Percentiles rank a stretch among this genome's conserved stretches.
phyloP scores from a whole-genome alignment of 2,888 invertebrate species.

The Pecten maximus region DNA sequence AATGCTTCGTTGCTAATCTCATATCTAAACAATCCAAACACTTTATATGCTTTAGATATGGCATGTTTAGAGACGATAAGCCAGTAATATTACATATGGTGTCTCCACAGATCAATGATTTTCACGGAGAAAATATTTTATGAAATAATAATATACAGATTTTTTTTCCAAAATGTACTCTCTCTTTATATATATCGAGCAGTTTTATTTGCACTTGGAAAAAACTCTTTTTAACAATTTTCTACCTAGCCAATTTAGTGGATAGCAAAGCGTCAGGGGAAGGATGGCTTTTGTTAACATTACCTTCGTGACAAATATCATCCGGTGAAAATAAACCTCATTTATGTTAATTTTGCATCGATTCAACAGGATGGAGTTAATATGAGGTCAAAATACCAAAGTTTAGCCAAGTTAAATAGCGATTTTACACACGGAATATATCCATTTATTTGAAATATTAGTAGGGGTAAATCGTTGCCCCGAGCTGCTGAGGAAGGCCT shows the following conservation, averaged over 20 bases:
- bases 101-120: no score
- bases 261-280: not conserved
- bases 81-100: no score
- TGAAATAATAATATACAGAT: no score
- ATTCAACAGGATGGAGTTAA: slow-evolving; percentile 31
- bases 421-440: slow-evolving; percentile 38
- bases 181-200: no score
- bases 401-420: slow-evolving; percentile 43
- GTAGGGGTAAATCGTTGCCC: not conserved
- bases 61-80: not conserved
- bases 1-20: not conserved
- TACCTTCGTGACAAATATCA: slow-evolving; percentile 14
- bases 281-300: not conserved
- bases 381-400: slow-evolving; percentile 40
- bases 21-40: not conserved
- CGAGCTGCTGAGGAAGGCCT: not conserved
- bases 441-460: slow-evolving; percentile 41
- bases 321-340: not conserved
- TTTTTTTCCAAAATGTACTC: no score
- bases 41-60: not conserved
- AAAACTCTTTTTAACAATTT: no score
- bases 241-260: not conserved
- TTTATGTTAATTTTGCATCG: slow-evolving; percentile 33
- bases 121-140: no score
- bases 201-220: no score